These are phyloP conservation scores for Miniopterus natalensis DNA, from an alignment of 2,113 vertebrate species.

Conservation along the genomic window DNA sequence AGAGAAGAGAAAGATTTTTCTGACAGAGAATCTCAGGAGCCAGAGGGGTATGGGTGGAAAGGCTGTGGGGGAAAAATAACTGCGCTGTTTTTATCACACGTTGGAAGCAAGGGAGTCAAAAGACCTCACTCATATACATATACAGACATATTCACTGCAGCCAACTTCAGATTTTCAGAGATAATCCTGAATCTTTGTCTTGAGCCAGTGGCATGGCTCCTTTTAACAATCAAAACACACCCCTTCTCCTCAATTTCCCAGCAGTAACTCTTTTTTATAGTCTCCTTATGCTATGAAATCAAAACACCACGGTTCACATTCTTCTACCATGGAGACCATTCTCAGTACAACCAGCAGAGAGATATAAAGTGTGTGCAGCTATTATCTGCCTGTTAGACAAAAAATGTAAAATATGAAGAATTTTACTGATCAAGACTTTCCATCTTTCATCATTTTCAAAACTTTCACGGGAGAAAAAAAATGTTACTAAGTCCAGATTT, in stretches of 20 bases:
- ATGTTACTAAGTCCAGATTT: not conserved
- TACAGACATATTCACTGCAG: not conserved
- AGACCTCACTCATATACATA: not conserved
- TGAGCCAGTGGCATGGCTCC: not conserved
- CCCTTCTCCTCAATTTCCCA: not conserved
- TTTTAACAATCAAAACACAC: not conserved
- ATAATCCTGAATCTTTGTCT: not conserved
- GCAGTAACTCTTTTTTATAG: not conserved
- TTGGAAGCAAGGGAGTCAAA: not conserved
- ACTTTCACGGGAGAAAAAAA: not conserved
- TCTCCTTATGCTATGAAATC: not conserved
- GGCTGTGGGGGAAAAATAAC: not conserved
- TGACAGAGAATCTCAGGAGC: not conserved
- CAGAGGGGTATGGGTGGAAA: not conserved
- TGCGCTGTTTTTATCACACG: not conserved
- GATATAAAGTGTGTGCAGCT: not conserved
- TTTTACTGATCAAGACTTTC: not conserved
- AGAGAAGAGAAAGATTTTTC: not conserved
- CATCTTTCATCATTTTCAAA: not conserved
- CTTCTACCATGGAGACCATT: not conserved
- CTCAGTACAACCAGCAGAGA: not conserved
- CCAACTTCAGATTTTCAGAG: not conserved
- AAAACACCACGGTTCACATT: not conserved
- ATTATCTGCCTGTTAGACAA: not conserved
- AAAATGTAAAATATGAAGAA: conserved; percentile 13